Evolutionary conservation across 2,797 vertebrate genomes (phyloP).

Genomic region (Enoplosus armatus): DNA sequence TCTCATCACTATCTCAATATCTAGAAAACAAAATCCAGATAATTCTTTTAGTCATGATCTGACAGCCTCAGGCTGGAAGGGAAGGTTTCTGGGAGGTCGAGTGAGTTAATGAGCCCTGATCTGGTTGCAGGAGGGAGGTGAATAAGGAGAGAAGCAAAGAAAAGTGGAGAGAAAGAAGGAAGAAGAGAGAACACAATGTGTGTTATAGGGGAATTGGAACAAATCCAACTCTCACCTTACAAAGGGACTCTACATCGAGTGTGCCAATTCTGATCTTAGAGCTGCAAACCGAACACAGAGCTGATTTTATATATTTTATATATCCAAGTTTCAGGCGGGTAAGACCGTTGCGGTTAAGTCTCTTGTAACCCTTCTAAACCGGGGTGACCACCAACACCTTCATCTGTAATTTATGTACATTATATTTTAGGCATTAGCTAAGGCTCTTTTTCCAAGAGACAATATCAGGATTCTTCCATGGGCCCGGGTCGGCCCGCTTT

Average conservation of each 20-base stretch:
- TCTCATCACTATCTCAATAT: conserved; percentile 1
- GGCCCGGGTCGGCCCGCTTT: too few relatives aligned
- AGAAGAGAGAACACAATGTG: neutral
- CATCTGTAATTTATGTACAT: too few relatives aligned
- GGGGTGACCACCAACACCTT: too few relatives aligned
- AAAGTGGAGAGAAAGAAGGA: neutral
- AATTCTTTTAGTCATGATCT: conserved; percentile 23
- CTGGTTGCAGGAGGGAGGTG: conserved; percentile 13
- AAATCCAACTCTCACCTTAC: conserved; percentile 5
- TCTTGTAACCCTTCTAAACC: neutral
- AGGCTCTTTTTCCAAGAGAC: neutral
- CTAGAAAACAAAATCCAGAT: conserved; percentile 1
- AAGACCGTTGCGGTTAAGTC: neutral
- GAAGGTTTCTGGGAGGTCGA: conserved; percentile 17
- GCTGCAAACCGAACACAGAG: neutral
- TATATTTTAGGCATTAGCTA: neutral
- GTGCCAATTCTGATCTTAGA: neutral
- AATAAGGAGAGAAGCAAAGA: neutral
- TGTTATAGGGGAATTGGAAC: conserved; percentile 2
- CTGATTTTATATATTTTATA: too few relatives aligned
- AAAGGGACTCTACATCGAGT: neutral
- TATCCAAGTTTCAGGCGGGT: neutral
- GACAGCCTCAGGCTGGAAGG: conserved; percentile 11
- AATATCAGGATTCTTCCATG: neutral
- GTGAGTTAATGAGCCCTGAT: conserved; percentile 31